These are phyloP conservation scores for Tragelaphus scriptus DNA, from an alignment of 2,113 vertebrate species.

Conservation along the genomic window DNA sequence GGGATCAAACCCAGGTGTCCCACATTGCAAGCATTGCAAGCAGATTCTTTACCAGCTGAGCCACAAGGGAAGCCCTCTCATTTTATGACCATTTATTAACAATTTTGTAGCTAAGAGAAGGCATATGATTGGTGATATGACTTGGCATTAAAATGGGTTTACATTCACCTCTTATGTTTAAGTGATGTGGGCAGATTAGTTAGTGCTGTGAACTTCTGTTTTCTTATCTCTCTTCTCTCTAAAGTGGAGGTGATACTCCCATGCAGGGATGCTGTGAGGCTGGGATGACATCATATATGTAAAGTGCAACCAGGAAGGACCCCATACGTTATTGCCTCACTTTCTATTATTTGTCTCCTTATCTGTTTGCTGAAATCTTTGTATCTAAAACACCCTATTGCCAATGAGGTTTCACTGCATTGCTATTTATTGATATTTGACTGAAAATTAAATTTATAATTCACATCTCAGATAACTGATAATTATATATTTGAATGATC, in stretches of 20 bases:
- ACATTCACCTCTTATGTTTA: not conserved
- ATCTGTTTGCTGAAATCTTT: not conserved
- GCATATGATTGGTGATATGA: not conserved
- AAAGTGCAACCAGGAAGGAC: not conserved
- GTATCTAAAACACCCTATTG: not conserved
- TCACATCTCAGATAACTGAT: not conserved
- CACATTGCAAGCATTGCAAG: not conserved
- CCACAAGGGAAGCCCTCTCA: not conserved
- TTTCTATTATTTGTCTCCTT: not conserved
- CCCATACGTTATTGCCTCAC: not conserved
- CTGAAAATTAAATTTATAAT: not conserved
- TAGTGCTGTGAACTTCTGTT: not conserved
- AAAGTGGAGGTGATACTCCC: not conserved
- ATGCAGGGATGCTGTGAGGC: not conserved
- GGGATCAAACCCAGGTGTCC: not conserved
- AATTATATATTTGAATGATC: not conserved
- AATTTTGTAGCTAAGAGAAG: not conserved
- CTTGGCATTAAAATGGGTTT: not conserved
- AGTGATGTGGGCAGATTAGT: not conserved
- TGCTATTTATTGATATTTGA: not conserved
- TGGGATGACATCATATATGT: not conserved
- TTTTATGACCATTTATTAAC: not conserved
- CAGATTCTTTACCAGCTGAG: not conserved
- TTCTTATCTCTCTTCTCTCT: not conserved
- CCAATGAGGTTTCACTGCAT: not conserved